Percentiles rank a stretch among this genome's conserved stretches.
Conservation (phyloP, 35 echinoderm and acorn worm species). For the Holothuria glaberrima region DNA sequence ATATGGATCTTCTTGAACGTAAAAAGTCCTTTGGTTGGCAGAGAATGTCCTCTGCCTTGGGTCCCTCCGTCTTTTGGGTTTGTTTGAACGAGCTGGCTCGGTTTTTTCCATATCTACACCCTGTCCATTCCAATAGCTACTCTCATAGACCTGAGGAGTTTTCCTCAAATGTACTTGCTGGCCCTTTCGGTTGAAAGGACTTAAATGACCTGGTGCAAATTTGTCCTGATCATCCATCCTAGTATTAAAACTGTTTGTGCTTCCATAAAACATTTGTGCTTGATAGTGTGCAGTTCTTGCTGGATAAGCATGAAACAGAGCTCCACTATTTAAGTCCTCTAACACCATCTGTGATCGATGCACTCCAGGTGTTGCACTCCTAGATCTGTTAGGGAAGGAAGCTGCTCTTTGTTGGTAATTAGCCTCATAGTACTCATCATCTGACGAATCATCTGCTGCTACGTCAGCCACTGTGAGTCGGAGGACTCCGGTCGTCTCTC, state of each 20-base stretch:
- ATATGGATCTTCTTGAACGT: conserved; percentile 72
- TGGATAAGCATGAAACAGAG: conserved; percentile 59
- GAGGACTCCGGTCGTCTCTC: conserved; percentile 78
- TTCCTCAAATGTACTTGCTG: conserved; percentile 59
- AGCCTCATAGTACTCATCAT: conserved; percentile 74
- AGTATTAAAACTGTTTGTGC: conserved; percentile 5
- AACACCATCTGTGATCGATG: conserved; percentile 69
- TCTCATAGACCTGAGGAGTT: conserved; percentile 58
- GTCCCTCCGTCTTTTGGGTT: conserved; percentile 59
- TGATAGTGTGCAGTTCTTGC: conserved; percentile 29
- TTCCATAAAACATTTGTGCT: conserved; percentile 48
- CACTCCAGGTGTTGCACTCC: conserved; percentile 69
- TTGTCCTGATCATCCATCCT: conserved; percentile 50
- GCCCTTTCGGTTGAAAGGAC: conserved; percentile 82
- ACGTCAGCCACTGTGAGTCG: conserved; percentile 90
- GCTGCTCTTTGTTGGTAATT: conserved; percentile 45
- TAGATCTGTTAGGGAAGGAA: conserved; percentile 52
- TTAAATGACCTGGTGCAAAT: conserved; percentile 96
- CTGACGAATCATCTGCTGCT: conserved; percentile 77
- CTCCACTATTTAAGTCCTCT: conserved; percentile 74
- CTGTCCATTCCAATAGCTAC: conserved; percentile 76
- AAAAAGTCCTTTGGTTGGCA: conserved; percentile 49
- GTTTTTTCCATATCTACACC: not conserved
- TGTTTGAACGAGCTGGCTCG: not conserved
- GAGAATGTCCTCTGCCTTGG: conserved; percentile 51